phyloP scores from a whole-genome alignment of 1,140 invertebrate genomes.

The Hirudo medicinalis region DNA sequence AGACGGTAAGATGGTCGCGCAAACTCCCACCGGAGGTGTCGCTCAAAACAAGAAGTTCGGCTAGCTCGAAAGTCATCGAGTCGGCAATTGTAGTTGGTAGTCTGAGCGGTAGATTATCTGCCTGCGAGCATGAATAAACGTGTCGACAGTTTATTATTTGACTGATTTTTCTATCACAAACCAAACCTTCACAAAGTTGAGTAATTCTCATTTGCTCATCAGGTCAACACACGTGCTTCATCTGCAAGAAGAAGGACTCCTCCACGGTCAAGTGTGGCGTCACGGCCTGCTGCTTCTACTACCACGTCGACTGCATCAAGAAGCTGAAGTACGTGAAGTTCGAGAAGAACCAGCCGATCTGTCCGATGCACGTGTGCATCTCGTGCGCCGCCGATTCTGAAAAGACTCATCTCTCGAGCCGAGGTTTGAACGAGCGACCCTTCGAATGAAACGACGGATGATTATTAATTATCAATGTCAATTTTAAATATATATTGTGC shows the following conservation, averaged over 20 bases:
- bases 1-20: neutral
- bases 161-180: too few relatives aligned
- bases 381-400: constrained; percentile 74
- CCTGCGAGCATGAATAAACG: too few relatives aligned
- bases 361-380: constrained; percentile 75
- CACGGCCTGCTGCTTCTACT: constrained; percentile 42
- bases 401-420: constrained; percentile 30
- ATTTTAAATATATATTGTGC: too few relatives aligned
- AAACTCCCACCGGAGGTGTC: too few relatives aligned
- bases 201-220: too few relatives aligned
- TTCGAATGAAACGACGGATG: neutral
- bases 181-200: too few relatives aligned
- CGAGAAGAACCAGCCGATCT: constrained; percentile 44
- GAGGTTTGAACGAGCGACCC: constrained; percentile 27
- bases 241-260: constrained; percentile 45
- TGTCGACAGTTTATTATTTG: too few relatives aligned
- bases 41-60: too few relatives aligned
- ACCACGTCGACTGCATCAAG: constrained; percentile 43
- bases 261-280: constrained; percentile 42
- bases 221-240: constrained; percentile 64
- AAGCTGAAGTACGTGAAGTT: constrained; percentile 23
- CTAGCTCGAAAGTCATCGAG: too few relatives aligned
- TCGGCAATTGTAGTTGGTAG: too few relatives aligned
- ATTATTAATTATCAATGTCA: too few relatives aligned
- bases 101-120: neutral